These are phyloP conservation scores for Brachymystax lenok DNA, from an alignment of 2,797 vertebrate species.

Conservation along the genomic window DNA sequence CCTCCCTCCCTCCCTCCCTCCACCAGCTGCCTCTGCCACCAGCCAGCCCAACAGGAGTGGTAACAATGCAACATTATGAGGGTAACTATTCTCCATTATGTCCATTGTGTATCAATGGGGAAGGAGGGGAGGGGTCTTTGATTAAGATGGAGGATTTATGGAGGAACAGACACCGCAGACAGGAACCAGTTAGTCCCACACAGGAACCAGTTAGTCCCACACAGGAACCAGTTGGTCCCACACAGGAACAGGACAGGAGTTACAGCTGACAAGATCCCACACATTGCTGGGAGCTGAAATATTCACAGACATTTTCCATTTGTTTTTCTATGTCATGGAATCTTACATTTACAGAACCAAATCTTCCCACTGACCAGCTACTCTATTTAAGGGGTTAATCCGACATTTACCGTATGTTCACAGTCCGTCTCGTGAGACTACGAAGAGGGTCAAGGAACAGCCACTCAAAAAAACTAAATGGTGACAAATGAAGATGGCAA, in stretches of 20 bases:
- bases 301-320: neutral
- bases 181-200: constrained; percentile 45
- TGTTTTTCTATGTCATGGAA: neutral
- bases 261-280: constrained; percentile 51
- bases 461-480: constrained; percentile 29
- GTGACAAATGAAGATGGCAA: constrained; percentile 38
- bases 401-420: neutral
- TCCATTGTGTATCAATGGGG: constrained; percentile 66
- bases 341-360: too few species aligned
- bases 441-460: constrained; percentile 7
- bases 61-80: constrained; percentile 70
- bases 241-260: constrained; percentile 15
- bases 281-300: neutral
- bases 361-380: too few species aligned
- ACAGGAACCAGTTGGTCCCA: neutral
- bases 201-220: neutral
- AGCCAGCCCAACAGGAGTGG: constrained; percentile 49
- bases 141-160: constrained; percentile 76
- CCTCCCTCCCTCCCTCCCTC: constrained; percentile 3
- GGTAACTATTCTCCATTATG: constrained; percentile 80
- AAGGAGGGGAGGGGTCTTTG: constrained; percentile 57
- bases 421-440: neutral
- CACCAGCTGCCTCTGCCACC: constrained; percentile 35
- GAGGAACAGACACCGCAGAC: constrained; percentile 50
- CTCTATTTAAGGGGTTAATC: neutral